phyloP scores from a whole-genome alignment of 2,888 invertebrate species.

The Creontiades dilutus region DNA sequence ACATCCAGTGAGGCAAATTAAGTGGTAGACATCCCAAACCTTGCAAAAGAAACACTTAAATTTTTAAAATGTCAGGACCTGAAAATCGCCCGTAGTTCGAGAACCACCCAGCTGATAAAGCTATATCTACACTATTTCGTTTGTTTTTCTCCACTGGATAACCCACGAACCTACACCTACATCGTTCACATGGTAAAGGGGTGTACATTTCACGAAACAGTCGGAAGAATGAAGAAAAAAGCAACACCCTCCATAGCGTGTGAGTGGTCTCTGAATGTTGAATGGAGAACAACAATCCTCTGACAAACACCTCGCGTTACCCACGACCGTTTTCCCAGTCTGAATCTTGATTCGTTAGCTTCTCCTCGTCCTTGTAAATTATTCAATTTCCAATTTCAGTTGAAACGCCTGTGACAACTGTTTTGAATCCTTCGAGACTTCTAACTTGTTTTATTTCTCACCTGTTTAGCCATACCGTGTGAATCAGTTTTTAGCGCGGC shows the following conservation, averaged over 20 bases:
- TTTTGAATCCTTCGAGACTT: background rate
- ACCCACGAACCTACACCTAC: no score
- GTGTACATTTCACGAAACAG: no score
- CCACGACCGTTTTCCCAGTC: conserved; percentile 10
- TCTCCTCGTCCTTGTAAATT: background rate
- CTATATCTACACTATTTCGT: no score
- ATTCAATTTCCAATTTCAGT: conserved; percentile 19
- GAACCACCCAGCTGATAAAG: no score
- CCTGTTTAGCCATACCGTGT: conserved; percentile 13
- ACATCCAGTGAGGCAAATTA: no score
- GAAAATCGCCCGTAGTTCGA: no score
- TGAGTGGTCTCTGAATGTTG: conserved; percentile 39
- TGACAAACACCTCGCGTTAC: conserved; percentile 13
- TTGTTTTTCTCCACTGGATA: no score
- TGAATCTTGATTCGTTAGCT: conserved; percentile 9
- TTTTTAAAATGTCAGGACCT: no score
- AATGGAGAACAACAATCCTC: background rate
- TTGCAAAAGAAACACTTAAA: no score
- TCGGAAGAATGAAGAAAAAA: background rate
- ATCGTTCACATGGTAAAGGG: no score
- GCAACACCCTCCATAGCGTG: conserved; percentile 1
- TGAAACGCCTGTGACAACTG: conserved; percentile 15
- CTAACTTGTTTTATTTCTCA: conserved; percentile 1
- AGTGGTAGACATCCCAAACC: no score
- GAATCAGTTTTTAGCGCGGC: background rate